phyloP scores from a whole-genome alignment of 1,140 invertebrate genomes.

The Bombus confusus region DNA sequence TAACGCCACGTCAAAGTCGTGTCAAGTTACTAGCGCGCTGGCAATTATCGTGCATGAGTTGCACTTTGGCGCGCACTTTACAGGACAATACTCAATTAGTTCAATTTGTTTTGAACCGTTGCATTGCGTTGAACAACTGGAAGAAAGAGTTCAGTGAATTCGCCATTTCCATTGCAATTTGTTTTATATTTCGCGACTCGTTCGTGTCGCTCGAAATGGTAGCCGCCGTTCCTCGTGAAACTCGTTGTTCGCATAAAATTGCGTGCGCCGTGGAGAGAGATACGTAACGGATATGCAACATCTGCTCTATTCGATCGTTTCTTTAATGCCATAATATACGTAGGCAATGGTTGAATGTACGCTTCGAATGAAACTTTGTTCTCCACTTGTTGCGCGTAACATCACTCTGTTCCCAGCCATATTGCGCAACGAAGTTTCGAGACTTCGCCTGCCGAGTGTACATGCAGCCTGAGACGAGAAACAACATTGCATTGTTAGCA shows the following conservation, averaged over 20 bases:
- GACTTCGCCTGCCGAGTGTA: slow-evolving; percentile 21
- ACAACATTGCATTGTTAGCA: slow-evolving; percentile 4
- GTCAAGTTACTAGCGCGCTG: slow-evolving; percentile 16
- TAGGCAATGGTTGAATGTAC: background rate
- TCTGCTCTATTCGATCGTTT: slow-evolving; percentile 20
- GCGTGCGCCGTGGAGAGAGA: background rate
- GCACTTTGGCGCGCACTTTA: slow-evolving; percentile 17
- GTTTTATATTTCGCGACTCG: no score
- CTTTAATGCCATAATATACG: slow-evolving; percentile 11
- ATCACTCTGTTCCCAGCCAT: slow-evolving; percentile 13
- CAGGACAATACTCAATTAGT: background rate
- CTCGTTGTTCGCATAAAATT: background rate
- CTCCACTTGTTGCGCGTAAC: slow-evolving; percentile 49
- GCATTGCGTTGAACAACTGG: background rate
- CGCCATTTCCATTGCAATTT: no score
- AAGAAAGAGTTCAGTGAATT: background rate
- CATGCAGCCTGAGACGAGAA: background rate
- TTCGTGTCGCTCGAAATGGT: no score
- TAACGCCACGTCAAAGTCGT: slow-evolving; percentile 49
- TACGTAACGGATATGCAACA: background rate
- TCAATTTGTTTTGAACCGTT: background rate
- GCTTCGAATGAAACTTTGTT: slow-evolving; percentile 47
- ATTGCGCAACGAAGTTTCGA: slow-evolving; percentile 42
- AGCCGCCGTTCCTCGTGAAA: background rate
- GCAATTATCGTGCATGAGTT: slow-evolving; percentile 50